Percentiles rank a stretch among this genome's conserved stretches.
Evolutionary conservation across 2,888 invertebrate species (phyloP).

Genomic region (Halictus ligatus): DNA sequence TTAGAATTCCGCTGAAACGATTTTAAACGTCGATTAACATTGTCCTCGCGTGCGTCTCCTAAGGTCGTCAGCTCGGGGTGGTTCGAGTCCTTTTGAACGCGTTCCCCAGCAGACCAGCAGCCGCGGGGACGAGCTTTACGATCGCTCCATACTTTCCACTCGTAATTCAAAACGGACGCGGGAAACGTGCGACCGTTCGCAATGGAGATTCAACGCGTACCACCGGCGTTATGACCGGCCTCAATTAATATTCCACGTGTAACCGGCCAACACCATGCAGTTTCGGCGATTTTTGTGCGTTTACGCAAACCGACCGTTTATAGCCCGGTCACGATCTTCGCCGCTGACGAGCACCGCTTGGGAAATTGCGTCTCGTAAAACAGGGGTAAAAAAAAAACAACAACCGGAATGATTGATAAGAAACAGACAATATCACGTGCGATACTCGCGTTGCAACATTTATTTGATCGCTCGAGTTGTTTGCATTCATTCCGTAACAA

Average conservation of each 20-base stretch:
- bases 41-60: conserved; percentile 37
- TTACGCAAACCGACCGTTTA: conserved; percentile 75
- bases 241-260: conserved; percentile 71
- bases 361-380: conserved; percentile 3
- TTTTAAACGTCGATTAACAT: conserved; percentile 52
- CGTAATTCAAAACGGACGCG: conserved; percentile 70
- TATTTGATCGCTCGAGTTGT: background rate
- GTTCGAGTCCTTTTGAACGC: conserved; percentile 56
- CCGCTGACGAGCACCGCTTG: conserved; percentile 6
- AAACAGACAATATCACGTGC: background rate
- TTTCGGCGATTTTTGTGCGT: conserved; percentile 73
- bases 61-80: conserved; percentile 22
- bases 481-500: background rate
- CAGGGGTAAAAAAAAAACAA: background rate
- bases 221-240: conserved; percentile 49
- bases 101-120: conserved; percentile 33
- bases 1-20: conserved; percentile 42
- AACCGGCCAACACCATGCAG: conserved; percentile 57
- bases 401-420: conserved; percentile 21
- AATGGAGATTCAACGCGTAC: conserved; percentile 66
- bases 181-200: conserved; percentile 64
- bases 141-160: conserved; percentile 69
- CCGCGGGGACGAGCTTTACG: conserved; percentile 62
- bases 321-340: conserved; percentile 73
- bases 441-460: background rate